Evolutionary conservation across 2,888 invertebrate genomes (phyloP).

Genomic region (Megamerina dolium): DNA sequence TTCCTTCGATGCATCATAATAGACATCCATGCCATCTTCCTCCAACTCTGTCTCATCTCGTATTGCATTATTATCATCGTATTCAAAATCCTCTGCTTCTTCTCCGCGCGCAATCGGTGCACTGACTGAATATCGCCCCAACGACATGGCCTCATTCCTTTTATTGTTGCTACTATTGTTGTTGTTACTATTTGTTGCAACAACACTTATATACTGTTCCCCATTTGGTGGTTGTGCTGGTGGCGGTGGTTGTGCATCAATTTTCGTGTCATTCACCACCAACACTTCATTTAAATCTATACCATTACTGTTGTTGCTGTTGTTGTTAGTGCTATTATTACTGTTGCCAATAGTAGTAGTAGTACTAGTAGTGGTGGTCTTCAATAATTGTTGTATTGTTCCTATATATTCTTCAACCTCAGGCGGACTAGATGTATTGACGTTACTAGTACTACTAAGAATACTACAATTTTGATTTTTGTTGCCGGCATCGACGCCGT

Average conservation of each 20-base stretch:
- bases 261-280: slow-evolving; percentile 30
- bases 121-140: slow-evolving; percentile 3
- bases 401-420: not conserved
- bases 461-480: not conserved
- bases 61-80: slow-evolving; percentile 11
- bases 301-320: slow-evolving; percentile 2
- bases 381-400: not conserved
- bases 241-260: slow-evolving; percentile 23
- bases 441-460: not conserved
- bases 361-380: too few species aligned
- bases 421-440: not conserved
- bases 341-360: too few species aligned
- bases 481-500: too few species aligned
- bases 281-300: slow-evolving; percentile 12
- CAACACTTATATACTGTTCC: slow-evolving; percentile 23
- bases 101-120: slow-evolving; percentile 41
- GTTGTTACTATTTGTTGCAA: slow-evolving; percentile 13
- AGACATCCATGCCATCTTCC: slow-evolving; percentile 11
- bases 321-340: slow-evolving; percentile 4
- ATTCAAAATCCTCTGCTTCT: slow-evolving; percentile 24
- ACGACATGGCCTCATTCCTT: slow-evolving; percentile 24
- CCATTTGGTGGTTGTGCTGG: slow-evolving; percentile 12
- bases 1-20: slow-evolving; percentile 1
- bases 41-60: slow-evolving; percentile 13
- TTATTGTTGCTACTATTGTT: slow-evolving; percentile 29